phyloP scores from a whole-genome alignment of 2,113 vertebrate genomes.

The Siphamia tubifer region DNA sequence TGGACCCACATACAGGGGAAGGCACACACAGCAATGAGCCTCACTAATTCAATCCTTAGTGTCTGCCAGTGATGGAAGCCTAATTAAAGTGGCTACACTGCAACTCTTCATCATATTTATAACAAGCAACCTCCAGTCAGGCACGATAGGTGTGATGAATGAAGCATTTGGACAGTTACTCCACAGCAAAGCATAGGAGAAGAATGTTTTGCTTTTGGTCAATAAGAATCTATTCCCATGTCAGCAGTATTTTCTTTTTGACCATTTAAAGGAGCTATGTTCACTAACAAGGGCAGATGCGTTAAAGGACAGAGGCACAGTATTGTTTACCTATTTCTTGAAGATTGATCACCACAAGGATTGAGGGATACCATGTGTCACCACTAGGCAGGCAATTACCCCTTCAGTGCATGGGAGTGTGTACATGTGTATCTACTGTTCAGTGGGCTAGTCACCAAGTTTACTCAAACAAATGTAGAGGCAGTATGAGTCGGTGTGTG shows the following conservation, averaged over 20 bases:
- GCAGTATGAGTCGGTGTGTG: constrained; percentile 30
- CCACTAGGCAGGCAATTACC: constrained; percentile 57
- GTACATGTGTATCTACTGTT: constrained; percentile 20
- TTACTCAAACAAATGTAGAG: constrained; percentile 16
- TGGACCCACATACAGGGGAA: background rate
- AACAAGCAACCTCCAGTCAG: constrained; percentile 58
- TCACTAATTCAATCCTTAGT: constrained; percentile 39
- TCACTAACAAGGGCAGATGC: constrained; percentile 59
- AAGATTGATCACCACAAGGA: constrained; percentile 63
- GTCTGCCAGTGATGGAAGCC: constrained; percentile 46
- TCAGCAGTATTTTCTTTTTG: constrained; percentile 19
- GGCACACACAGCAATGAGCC: constrained; percentile 8
- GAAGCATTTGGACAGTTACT: constrained; percentile 21
- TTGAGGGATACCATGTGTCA: constrained; percentile 60
- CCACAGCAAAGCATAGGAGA: constrained; percentile 4
- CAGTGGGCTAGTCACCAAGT: constrained; percentile 17
- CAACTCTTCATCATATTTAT: constrained; percentile 65
- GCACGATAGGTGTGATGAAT: constrained; percentile 51
- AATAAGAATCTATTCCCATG: constrained; percentile 27
- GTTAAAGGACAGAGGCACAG: constrained; percentile 52
- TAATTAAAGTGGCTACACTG: constrained; percentile 62
- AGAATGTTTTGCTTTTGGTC: constrained; percentile 15
- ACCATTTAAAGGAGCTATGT: constrained; percentile 34
- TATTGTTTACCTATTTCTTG: constrained; percentile 60
- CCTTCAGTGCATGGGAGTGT: constrained; percentile 9